Conservation (phyloP, 2,888 invertebrate species). For the Lasioglossum lativentre region DNA sequence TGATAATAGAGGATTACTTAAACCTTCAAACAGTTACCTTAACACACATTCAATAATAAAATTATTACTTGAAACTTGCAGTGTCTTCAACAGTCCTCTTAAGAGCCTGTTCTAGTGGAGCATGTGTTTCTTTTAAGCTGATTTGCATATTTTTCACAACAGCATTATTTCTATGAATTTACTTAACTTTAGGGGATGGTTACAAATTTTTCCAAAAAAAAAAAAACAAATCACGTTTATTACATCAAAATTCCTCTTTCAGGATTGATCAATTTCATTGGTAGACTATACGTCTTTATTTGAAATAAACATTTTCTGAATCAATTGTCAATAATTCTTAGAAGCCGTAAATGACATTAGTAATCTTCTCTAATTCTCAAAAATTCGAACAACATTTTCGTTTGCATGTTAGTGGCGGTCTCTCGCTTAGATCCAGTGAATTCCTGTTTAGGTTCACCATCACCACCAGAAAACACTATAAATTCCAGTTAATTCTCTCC, state of each 20-base stretch:
- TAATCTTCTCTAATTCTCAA: too few relatives aligned
- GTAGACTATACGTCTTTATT: background rate
- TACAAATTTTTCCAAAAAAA: background rate
- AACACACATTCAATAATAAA: background rate
- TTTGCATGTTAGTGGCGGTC: too few relatives aligned
- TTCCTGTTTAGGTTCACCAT: background rate
- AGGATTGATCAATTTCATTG: background rate
- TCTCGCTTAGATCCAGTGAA: background rate
- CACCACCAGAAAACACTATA: background rate
- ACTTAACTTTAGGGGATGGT: background rate
- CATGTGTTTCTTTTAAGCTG: background rate
- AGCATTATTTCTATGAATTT: background rate
- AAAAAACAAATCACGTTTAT: too few relatives aligned
- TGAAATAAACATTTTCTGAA: background rate
- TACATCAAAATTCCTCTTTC: background rate
- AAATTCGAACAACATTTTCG: too few relatives aligned
- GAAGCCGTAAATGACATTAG: background rate
- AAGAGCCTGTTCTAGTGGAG: background rate
- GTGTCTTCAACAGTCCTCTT: background rate
- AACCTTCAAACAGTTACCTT: background rate
- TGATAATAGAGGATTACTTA: background rate
- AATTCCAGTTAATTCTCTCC: background rate
- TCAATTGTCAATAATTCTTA: background rate
- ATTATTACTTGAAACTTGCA: background rate
- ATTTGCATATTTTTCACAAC: background rate